Base-by-base conservation (phyloP, 2,113 vertebrate species). In the Lamprotornis superbus region DNA sequence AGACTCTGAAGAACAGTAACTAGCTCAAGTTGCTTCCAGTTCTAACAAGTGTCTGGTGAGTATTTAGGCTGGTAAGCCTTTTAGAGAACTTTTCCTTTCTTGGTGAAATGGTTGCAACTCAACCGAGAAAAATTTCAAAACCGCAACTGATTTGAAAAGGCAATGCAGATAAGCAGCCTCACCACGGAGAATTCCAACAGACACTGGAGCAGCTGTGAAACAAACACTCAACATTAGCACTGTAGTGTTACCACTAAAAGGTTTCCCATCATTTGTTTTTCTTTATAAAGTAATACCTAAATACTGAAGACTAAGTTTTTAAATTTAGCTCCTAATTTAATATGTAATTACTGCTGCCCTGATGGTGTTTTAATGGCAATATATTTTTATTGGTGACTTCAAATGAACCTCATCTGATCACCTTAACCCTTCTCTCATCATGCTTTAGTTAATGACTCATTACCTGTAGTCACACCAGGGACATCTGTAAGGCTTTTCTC, bases 401-500 rank as follows among this genome's bases (percentile, higher is more conserved):
- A 94, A 81, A 98, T 97, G 93, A 92, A 97, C 93, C 93, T 98
- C 97, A 84, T 97, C 96, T 97, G 96, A 98, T 98, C 98, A 98
- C 97, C 97, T 95, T 95, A 98, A 98, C 97, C 98, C 98, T 98
- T 98, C 97, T 97, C 90, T 95, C 91, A 94, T 91, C 89, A 81
- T 76, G 92, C 70, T 79, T 81, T 88, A 79, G 35, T 81, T 88
- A 89, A 86, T 83, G 95, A 98, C 94, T 95, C 89, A 77, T 97
- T 98, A 99, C 99, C 99, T 99, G 99, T 99, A 99, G 97, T 99
- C 99, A 97, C 99, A 99, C 99, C 99, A 99, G 97, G 99, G 99
- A 97, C 99, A 99, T 91, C 99, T 98, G 97, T 99, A 99, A 16
- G 99, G 99, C 96, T 99, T 99, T 97, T 99, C 99, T 90, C 99